A percentile compares a stretch with the other conserved stretches of the same genome.
Evolutionary conservation across 1,140 invertebrate species (phyloP).

Genomic region (Onthophagus taurus): DNA sequence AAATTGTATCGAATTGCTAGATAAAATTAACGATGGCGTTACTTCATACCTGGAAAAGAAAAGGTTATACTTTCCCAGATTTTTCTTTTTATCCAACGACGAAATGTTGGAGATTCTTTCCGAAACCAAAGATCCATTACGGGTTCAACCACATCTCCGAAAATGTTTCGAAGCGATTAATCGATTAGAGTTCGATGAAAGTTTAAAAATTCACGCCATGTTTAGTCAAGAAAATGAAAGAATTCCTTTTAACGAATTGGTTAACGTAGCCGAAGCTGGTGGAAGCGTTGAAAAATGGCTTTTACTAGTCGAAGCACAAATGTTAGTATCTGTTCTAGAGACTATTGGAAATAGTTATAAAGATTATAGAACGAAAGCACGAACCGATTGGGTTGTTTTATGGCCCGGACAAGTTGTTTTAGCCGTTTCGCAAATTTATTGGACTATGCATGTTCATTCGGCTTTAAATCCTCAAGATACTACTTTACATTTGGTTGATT

Average conservation of each 20-base stretch:
- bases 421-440: slow-evolving; percentile 80
- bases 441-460: slow-evolving; percentile 72
- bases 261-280: slow-evolving; percentile 69
- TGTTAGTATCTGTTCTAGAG: slow-evolving; percentile 60
- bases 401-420: slow-evolving; percentile 89
- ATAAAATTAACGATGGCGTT: slow-evolving; percentile 77
- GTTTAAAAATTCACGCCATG: slow-evolving; percentile 77
- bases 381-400: slow-evolving; percentile 65
- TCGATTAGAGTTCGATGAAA: slow-evolving; percentile 59
- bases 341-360: slow-evolving; percentile 44
- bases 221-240: slow-evolving; percentile 76
- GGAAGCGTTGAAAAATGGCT: slow-evolving; percentile 93
- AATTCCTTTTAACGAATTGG: slow-evolving; percentile 56
- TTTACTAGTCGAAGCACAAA: slow-evolving; percentile 67
- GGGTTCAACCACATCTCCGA: slow-evolving; percentile 84
- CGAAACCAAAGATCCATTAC: slow-evolving; percentile 78
- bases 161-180: slow-evolving; percentile 85
- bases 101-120: slow-evolving; percentile 93
- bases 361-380: slow-evolving; percentile 52
- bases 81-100: slow-evolving; percentile 93
- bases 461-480: slow-evolving; percentile 48
- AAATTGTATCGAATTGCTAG: slow-evolving; percentile 63
- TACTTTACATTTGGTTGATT: slow-evolving; percentile 46
- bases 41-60: slow-evolving; percentile 89
- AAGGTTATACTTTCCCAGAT: slow-evolving; percentile 80